Evolutionary conservation across 2,888 invertebrate genomes (phyloP).

Genomic region (Drosophila subsilvestris): DNA sequence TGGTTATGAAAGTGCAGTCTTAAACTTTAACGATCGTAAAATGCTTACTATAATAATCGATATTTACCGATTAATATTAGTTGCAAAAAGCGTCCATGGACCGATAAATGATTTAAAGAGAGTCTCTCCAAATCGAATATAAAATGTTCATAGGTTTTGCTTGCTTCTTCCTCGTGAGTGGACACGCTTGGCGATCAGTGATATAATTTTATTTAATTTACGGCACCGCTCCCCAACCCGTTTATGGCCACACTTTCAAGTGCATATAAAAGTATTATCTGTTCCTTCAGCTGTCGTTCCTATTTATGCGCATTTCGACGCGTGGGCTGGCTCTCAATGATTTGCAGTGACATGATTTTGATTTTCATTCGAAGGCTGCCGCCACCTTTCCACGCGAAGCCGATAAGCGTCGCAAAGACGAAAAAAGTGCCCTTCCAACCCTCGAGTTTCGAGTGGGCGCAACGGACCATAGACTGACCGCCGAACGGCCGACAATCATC

Average conservation of each 20-base stretch:
- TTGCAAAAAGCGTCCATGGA: too few relatives aligned
- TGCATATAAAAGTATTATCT: conserved; percentile 1
- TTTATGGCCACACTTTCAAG: conserved; percentile 24
- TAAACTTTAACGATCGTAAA: too few relatives aligned
- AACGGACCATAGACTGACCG: conserved; percentile 7
- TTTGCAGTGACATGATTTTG: conserved; percentile 25
- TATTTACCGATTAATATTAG: too few relatives aligned
- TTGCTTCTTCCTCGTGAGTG: neutral
- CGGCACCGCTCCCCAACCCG: neutral
- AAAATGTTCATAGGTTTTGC: neutral
- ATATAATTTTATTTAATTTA: neutral
- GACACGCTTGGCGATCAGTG: neutral
- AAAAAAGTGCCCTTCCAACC: conserved; percentile 16
- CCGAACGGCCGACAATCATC: conserved; percentile 10
- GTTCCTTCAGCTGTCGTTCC: neutral
- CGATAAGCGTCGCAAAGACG: conserved; percentile 16
- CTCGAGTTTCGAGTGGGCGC: conserved; percentile 25
- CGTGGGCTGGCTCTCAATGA: conserved; percentile 26
- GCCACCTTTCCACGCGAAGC: conserved; percentile 1
- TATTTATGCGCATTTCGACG: conserved; percentile 15
- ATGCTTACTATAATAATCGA: too few relatives aligned
- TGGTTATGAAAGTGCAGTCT: too few relatives aligned
- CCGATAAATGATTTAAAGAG: too few relatives aligned
- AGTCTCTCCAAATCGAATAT: neutral
- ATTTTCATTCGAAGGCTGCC: conserved; percentile 18